phyloP scores from a whole-genome alignment of 2,888 invertebrate genomes.

The Acanthosoma haemorrhoidale region DNA sequence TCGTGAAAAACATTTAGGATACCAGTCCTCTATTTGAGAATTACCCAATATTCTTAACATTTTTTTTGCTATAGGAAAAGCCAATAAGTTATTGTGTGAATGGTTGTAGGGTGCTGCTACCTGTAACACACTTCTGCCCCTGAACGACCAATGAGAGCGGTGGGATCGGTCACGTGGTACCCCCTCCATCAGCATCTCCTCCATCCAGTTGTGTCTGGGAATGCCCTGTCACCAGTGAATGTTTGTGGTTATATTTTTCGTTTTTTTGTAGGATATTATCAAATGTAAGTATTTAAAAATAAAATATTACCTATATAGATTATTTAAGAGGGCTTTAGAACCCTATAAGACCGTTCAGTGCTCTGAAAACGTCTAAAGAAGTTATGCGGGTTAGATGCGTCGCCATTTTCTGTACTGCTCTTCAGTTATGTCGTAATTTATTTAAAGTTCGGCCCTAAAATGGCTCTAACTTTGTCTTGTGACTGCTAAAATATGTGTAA shows the following conservation, averaged over 20 bases:
- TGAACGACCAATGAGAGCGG: conserved; percentile 30
- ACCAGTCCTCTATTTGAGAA: too few species aligned
- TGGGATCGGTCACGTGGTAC: conserved; percentile 36
- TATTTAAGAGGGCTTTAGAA: not conserved
- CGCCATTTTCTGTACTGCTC: conserved; percentile 35
- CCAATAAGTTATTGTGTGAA: conserved; percentile 1
- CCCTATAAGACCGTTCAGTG: not conserved
- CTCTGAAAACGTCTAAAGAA: not conserved
- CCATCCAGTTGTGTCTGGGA: conserved; percentile 39
- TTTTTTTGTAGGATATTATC: conserved; percentile 30
- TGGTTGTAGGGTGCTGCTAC: conserved; percentile 31
- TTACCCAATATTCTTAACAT: not conserved
- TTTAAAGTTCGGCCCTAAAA: not conserved
- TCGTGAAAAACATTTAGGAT: too few species aligned
- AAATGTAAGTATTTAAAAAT: conserved; percentile 32
- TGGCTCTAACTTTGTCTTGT: not conserved
- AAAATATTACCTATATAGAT: not conserved
- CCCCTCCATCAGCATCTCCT: conserved; percentile 16
- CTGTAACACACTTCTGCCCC: conserved; percentile 18
- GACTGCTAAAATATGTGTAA: not conserved
- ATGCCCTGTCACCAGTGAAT: conserved; percentile 42
- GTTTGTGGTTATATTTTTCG: conserved; percentile 38
- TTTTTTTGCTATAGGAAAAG: not conserved
- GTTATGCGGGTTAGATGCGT: conserved; percentile 29
- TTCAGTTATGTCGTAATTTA: conserved; percentile 34